Evolutionary conservation across 2,113 vertebrate species (phyloP), one percentile per base, ranked within the genome.

Genomic region (Ammospiza nelsoni): DNA sequence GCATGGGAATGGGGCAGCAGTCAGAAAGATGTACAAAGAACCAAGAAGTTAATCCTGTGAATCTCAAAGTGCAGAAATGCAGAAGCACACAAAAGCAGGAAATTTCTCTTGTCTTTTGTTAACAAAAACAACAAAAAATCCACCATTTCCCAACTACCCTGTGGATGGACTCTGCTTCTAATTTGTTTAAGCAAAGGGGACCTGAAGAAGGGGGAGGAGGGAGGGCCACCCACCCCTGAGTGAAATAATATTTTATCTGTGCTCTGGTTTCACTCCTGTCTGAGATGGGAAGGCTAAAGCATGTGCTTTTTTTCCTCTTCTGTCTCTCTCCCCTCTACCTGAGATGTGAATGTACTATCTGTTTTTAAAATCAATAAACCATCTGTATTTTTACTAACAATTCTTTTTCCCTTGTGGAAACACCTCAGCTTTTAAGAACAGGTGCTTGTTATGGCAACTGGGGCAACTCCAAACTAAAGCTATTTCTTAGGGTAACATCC

Each of bases 1-100:
- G 24, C 17, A 15, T 2, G 8, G 62, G 23, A 75, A 35, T 22
- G 27, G 8, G 27, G 27, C 41, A 89, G 39, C 28, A 54, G 24
- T 37, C 44, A 49, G 16, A 73, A 62, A 24, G 48, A 54, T 1
- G 11, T n/a, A 77, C 68, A 49, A 54, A 12, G 17, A 87, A 44
- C 5, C 0, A 0, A 25, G 11, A 69, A 33, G 7, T 62, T 65
- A 59, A n/a, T 67, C 3, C n/a, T 66, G 3, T 23, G 55, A 23
- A 33, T 52, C 13, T 76, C 44, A 28, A 79, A 87, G 29, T 8
- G 25, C 14, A 85, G 24, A 19, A 65, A 61, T 10, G 7, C 3
- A 85, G 29, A 84, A 77, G 51, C 19, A 86, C 21, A 90, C 18
- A 76, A 61, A 88, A 48, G 18, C 39, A 59, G 3, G 2, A 9